Evolutionary conservation across 2,888 invertebrate species (phyloP).

Genomic region (Exephanes ischioxanthus): DNA sequence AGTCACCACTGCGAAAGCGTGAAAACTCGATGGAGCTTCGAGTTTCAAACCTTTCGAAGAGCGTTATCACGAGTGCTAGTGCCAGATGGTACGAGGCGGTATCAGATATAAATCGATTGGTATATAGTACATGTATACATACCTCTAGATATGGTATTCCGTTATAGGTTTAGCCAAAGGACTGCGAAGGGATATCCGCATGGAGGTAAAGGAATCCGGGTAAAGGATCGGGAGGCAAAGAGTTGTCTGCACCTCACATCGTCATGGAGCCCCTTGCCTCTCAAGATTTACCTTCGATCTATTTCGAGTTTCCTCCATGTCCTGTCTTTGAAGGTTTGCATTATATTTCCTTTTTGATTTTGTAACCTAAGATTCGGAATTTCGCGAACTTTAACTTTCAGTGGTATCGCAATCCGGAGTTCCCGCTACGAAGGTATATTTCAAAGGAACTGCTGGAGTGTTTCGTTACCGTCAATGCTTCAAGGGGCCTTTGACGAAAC

Average conservation of each 20-base stretch:
- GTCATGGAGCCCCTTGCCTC: neutral
- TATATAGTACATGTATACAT: neutral
- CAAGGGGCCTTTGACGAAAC: neutral
- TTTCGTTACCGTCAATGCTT: neutral
- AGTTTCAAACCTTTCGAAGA: neutral
- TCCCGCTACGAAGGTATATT: neutral
- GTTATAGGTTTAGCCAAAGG: neutral
- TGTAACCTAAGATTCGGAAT: neutral
- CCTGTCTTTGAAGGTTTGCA: neutral
- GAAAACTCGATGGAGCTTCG: slow-evolving; percentile 1
- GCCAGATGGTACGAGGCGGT: neutral
- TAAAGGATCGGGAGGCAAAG: neutral
- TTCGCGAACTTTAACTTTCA: neutral
- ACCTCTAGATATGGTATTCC: slow-evolving; percentile 10
- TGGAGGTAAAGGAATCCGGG: neutral
- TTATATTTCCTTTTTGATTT: neutral
- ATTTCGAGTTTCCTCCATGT: neutral
- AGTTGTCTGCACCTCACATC: neutral
- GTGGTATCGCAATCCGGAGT: neutral
- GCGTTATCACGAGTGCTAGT: neutral
- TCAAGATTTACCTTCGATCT: neutral
- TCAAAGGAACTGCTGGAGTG: neutral
- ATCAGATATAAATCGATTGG: slow-evolving; percentile 5
- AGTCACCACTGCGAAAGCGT: neutral
- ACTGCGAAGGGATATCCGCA: neutral